Conservation (phyloP, 2,113 vertebrate genomes). For the Trogon surrucura region DNA sequence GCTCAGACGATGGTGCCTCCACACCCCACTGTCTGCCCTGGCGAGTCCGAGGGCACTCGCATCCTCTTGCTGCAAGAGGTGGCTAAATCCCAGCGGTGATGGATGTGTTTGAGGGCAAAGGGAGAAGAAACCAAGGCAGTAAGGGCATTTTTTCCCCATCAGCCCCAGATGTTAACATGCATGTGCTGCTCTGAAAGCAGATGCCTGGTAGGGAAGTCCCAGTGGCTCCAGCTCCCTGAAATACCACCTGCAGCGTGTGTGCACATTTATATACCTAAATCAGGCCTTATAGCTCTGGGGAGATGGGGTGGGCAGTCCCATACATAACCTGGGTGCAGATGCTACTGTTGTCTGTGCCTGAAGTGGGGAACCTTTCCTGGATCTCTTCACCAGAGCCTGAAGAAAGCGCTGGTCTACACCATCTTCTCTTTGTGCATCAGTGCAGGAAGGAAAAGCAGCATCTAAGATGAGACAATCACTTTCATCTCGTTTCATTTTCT, state of each 20-base stretch:
- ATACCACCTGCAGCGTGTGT: not conserved
- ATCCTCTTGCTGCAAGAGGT: not conserved
- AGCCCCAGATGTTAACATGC: rapidly evolving
- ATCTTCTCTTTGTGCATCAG: not conserved
- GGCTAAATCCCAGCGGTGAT: not conserved
- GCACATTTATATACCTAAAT: not conserved
- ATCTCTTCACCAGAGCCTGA: not conserved
- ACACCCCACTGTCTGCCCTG: rapidly evolving
- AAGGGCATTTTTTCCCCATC: rapidly evolving
- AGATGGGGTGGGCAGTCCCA: rapidly evolving
- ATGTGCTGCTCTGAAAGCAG: not conserved
- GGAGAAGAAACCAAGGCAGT: not conserved
- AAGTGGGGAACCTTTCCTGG: not conserved
- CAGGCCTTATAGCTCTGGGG: not conserved
- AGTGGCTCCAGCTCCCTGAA: not conserved
- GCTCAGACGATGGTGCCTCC: not conserved
- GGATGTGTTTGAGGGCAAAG: not conserved
- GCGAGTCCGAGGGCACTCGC: not conserved
- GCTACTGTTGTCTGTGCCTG: rapidly evolving
- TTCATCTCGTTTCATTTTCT: not conserved
- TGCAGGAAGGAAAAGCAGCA: not conserved
- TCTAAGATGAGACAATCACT: not conserved
- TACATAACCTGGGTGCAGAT: not conserved
- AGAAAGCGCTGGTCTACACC: not conserved
- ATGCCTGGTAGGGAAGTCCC: not conserved